These are phyloP conservation scores for Clarias macrocephalus DNA, from an alignment of 2,113 vertebrate genomes.

Conservation along the genomic window DNA sequence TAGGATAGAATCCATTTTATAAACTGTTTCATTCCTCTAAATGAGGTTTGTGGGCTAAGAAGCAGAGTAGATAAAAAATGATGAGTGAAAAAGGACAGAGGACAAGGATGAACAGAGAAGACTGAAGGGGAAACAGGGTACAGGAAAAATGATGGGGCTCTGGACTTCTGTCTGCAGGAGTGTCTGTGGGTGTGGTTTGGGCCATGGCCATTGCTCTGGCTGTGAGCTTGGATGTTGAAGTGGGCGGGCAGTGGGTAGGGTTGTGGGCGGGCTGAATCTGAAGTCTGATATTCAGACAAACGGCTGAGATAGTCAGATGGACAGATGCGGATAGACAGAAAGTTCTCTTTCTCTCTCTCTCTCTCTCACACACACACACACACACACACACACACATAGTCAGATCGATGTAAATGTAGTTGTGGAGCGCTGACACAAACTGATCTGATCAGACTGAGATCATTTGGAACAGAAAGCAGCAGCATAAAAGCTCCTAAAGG, in stretches of 20 bases:
- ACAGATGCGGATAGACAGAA: background rate
- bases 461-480: constrained; percentile 25
- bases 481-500: constrained; percentile 18
- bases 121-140: background rate
- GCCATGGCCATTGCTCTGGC: too few species aligned
- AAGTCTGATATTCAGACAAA: background rate
- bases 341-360: background rate
- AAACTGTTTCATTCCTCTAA: background rate
- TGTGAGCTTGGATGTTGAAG: too few species aligned
- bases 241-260: too few species aligned
- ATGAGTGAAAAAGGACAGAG: too few species aligned
- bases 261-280: too few species aligned
- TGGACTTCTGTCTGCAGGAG: background rate
- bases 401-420: constrained; percentile 15
- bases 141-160: background rate
- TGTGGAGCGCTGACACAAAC: background rate
- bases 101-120: background rate
- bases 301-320: background rate
- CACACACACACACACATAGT: background rate
- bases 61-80: too few species aligned
- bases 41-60: background rate
- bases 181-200: constrained; percentile 13
- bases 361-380: background rate
- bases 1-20: background rate
- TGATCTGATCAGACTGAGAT: constrained; percentile 18